Evolutionary conservation across 2,888 invertebrate genomes (phyloP), one percentile per base, ranked within the genome.

Genomic region (Hymenopus coronatus): DNA sequence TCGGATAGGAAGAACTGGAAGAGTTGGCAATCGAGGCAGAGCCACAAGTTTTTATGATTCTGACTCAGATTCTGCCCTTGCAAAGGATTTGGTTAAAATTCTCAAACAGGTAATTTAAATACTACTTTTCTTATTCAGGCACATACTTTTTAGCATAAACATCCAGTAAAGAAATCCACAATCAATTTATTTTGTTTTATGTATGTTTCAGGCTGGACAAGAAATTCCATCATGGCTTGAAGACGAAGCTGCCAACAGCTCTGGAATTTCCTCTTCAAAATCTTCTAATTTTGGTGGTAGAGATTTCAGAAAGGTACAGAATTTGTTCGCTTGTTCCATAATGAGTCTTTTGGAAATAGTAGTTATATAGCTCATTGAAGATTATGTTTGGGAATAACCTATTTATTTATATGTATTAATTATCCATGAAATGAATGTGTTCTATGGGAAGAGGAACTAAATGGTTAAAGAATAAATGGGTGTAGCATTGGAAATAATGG

Each of bases 171-270:
- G 54, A 8, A 70, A 70, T 4, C 25, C 4, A 70, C 20, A 6
- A 25, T 8, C 6, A 70, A 20, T 6, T 70, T 70, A 2, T 15
- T 82, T 88, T 28, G 40, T 14, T 46, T 88, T 82, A 85, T 89
- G 9, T 87, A 90, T 83, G 87, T 85, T 90, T 25, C 84, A 97
- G 92, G 97, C 98, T 0, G 95, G 95, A 0, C 98, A 98, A 92
- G 92, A 94, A 0, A 95, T 98, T 9, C 99, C 99, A 0, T 96
- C 96, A 12, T 98, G 97, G 94, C 92, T 98, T 28, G 92, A 93
- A 93, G 90, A 95, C 92, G 92, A 93, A 28, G 94, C 94, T 0
- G 92, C 91, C 9, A 91, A 91, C 82, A 93, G 93, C 20, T 93
- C 93, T 30, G 93, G 93, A 4, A 94, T 94, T 82, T 94, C 92